Conservation (phyloP, 2,113 vertebrate species). For the Vombatus ursinus region DNA sequence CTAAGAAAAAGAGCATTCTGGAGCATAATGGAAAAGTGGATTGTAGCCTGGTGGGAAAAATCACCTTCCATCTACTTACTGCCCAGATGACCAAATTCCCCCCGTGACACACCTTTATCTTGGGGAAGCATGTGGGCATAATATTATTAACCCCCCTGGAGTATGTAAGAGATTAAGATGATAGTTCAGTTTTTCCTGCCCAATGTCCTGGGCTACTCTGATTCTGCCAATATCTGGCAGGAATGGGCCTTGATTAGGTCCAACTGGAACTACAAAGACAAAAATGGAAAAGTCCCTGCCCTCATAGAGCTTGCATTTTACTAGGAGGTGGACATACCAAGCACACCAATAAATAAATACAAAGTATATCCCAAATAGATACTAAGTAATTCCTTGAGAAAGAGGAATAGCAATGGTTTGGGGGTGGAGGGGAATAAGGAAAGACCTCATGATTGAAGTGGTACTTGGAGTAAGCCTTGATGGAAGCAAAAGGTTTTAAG, state of each 20-base stretch:
- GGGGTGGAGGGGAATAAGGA: background rate
- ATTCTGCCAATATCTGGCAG: background rate
- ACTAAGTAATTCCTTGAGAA: background rate
- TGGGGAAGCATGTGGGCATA: background rate
- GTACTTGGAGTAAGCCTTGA: background rate
- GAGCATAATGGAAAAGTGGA: background rate
- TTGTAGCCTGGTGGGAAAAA: background rate
- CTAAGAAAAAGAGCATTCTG: background rate
- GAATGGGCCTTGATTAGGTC: background rate
- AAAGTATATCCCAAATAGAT: background rate
- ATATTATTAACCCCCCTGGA: background rate
- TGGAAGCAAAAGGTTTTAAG: background rate
- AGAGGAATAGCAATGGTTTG: background rate
- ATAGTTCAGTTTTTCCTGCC: background rate
- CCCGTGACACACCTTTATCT: background rate
- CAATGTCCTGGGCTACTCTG: background rate
- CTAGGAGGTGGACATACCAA: background rate
- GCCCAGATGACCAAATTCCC: background rate
- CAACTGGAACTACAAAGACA: background rate
- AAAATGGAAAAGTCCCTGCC: background rate
- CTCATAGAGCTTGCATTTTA: background rate
- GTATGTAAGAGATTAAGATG: background rate
- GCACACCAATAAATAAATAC: background rate
- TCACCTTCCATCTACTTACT: background rate
- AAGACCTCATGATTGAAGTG: background rate